Evolutionary conservation across 2,797 vertebrate species (phyloP), one percentile per base, ranked within the genome.

Genomic region (Acomys russatus): DNA sequence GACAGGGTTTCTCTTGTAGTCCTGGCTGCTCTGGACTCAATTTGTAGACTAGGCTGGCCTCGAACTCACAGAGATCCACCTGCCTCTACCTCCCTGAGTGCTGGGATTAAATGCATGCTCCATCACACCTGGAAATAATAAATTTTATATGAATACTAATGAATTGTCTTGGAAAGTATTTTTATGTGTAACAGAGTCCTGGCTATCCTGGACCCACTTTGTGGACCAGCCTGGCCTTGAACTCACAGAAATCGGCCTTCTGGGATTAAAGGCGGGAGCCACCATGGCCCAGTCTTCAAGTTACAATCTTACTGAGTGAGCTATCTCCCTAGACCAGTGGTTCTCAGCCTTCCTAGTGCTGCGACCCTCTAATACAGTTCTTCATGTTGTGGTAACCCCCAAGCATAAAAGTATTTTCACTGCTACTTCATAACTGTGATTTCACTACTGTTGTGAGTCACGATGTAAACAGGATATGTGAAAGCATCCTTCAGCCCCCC

Each of bases 41-140:
- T n/a, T n/a, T n/a, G n/a, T n/a, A n/a, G n/a, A n/a, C n/a, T n/a
- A n/a, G n/a, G n/a, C n/a, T n/a, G n/a, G n/a, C n/a, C n/a, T n/a
- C n/a, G n/a, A n/a, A n/a, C n/a, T n/a, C n/a, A n/a, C n/a, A n/a
- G n/a, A n/a, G n/a, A n/a, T n/a, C n/a, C n/a, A n/a, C n/a, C n/a
- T n/a, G n/a, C n/a, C n/a, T n/a, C n/a, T n/a, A n/a, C n/a, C n/a
- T n/a, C n/a, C n/a, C n/a, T n/a, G n/a, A n/a, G n/a, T n/a, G n/a
- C n/a, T n/a, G n/a, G n/a, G n/a, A n/a, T n/a, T n/a, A n/a, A n/a
- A n/a, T n/a, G n/a, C n/a, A n/a, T n/a, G n/a, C n/a, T n/a, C n/a
- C n/a, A n/a, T n/a, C n/a, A n/a, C n/a, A n/a, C n/a, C n/a, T n/a
- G 88, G 83, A 86, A 61, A 61, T 88, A 85, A 80, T 54, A 90